A percentile compares a stretch with the other conserved stretches of the same genome.
Evolutionary conservation across 2,797 vertebrate species (phyloP).

Genomic region (Allobates femoralis): DNA sequence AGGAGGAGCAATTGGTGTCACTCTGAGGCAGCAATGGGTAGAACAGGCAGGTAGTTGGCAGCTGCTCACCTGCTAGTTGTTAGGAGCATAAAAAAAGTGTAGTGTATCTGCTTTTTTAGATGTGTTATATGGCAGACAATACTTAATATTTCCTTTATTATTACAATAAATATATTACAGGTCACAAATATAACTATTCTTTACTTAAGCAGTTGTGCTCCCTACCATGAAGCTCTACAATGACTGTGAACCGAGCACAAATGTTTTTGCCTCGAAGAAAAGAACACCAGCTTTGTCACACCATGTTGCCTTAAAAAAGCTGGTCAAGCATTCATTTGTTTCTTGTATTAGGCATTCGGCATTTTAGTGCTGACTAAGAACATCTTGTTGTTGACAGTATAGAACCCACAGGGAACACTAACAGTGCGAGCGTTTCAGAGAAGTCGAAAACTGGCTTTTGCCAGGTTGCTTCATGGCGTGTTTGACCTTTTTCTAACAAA

Average conservation of each 20-base stretch:
- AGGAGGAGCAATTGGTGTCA: no score
- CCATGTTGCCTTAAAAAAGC: constrained; percentile 69
- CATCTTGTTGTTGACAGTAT: constrained; percentile 69
- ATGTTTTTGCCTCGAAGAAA: constrained; percentile 74
- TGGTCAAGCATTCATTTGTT: constrained; percentile 71
- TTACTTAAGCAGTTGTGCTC: constrained; percentile 1
- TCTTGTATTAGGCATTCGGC: constrained; percentile 71
- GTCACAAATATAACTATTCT: not conserved
- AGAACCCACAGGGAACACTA: constrained; percentile 74
- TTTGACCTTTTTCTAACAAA: constrained; percentile 60
- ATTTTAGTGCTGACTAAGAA: constrained; percentile 70
- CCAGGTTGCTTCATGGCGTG: constrained; percentile 63
- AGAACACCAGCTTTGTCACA: constrained; percentile 75
- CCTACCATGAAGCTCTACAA: constrained; percentile 14
- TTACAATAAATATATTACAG: not conserved
- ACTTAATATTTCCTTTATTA: not conserved
- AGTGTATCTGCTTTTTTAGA: no score
- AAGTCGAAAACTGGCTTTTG: constrained; percentile 64
- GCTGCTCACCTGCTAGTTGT: no score
- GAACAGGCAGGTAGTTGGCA: no score
- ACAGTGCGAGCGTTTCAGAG: constrained; percentile 68
- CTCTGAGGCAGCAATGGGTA: no score
- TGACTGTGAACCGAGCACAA: constrained; percentile 14
- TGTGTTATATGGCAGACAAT: not conserved
- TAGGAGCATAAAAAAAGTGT: no score